Base-by-base conservation (phyloP, 1,140 invertebrate species). In the Sinella curviseta region DNA sequence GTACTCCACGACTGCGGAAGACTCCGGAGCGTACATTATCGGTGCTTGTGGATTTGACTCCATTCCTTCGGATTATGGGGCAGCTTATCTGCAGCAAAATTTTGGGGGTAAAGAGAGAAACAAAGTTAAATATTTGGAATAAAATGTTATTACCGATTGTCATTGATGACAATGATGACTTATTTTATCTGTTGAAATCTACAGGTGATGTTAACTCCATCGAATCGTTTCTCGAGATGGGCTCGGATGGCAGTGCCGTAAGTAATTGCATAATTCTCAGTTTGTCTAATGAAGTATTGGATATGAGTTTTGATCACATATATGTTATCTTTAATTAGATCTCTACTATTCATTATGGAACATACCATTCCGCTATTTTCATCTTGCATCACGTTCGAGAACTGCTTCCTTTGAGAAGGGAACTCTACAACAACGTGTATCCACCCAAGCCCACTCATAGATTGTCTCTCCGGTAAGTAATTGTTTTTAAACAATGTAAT, bases 41-140 rank as follows among this genome's bases (percentile, higher is more conserved):
- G 94, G 93, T 83, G 93, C 95, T n/a, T 97, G 95, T 88, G 97
- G 96, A 0, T 94, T 96, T 85, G 96, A 97, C 84, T 91, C 91
- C 79, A 93, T 98, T 82, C 96, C 96, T 2, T 89, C 90, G 65
- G 97, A 98, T 85, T 88, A 96, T 85, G 97, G 97, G 1, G 85
- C 93, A 1, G 85, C 92, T 8, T 95, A 90, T 85, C 85, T 94
- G 1, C 89, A 93, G 84, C 85, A 94, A 81, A 89, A 94, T 81
- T 95, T 95, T 85, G 86, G 90, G 80, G n/a, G n/a, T n/a, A n/a
- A 94, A 93, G 88, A 85, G 86, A 77, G 76, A 87, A n/a, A n/a
- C n/a, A n/a, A n/a, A n/a, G n/a, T n/a, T n/a, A n/a, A n/a, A n/a
- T n/a, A n/a, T n/a, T n/a, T n/a, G n/a, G n/a, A n/a, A n/a, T n/a